A percentile compares a stretch with the other conserved stretches of the same genome.
These are phyloP conservation scores for Bambusicola thoracicus DNA, from an alignment of 2,113 vertebrate genomes.

Conservation along the genomic window DNA sequence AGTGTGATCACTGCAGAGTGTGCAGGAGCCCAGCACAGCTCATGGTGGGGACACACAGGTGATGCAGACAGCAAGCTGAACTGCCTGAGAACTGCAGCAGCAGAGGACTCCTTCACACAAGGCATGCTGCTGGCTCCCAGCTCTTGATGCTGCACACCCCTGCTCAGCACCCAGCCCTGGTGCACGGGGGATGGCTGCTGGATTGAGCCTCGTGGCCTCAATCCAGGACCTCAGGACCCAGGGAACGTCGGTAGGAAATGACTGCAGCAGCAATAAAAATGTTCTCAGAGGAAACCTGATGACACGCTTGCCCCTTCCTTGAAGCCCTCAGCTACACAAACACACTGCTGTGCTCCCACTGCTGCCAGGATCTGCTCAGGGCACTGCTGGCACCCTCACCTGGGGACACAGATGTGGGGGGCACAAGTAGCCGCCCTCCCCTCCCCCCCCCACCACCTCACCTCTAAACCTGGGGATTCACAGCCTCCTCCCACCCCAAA, in stretches of 20 bases:
- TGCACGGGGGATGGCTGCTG: background rate
- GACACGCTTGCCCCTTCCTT: background rate
- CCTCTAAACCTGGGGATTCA: fast-evolving
- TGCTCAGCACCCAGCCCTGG: background rate
- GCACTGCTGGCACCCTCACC: background rate
- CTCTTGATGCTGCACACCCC: fast-evolving
- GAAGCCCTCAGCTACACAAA: background rate
- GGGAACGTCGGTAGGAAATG: background rate
- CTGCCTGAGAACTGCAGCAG: fast-evolving
- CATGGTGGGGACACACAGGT: background rate
- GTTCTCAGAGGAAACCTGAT: background rate
- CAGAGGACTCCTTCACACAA: fast-evolving
- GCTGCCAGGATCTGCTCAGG: fast-evolving
- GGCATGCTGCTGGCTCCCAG: fast-evolving
- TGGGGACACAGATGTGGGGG: fast-evolving
- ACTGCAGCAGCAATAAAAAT: background rate
- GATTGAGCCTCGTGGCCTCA: background rate
- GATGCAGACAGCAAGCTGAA: background rate
- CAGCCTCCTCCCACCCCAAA: background rate
- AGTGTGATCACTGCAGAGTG: background rate
- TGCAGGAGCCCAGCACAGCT: fast-evolving
- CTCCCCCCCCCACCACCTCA: fast-evolving
- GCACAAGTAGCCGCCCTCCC: background rate
- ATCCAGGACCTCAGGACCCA: background rate
- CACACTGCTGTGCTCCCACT: fast-evolving